Conservation (phyloP, 2,797 vertebrate species). For the Fringilla coelebs region DNA sequence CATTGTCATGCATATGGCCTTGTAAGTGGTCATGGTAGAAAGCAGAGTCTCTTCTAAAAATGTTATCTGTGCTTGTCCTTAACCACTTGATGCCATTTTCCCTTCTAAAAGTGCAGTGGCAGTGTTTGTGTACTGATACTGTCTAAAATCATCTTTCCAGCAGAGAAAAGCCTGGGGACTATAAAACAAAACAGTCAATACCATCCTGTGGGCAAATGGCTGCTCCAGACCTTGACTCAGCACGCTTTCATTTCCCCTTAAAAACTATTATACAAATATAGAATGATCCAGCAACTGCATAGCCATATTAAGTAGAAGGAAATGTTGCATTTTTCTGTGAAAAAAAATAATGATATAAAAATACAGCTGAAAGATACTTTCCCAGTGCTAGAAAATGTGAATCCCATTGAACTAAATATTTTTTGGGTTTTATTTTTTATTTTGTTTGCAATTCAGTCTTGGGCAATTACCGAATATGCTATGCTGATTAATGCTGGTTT, state of each 20-base stretch:
- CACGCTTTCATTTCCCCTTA: background rate
- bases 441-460: background rate
- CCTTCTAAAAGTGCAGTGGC: background rate
- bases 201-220: background rate
- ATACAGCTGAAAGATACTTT: background rate
- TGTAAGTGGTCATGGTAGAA: background rate
- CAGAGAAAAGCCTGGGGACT: background rate
- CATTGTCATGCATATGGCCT: background rate
- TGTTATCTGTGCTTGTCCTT: background rate
- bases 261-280: background rate
- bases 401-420: background rate
- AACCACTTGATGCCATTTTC: background rate
- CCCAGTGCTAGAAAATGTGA: background rate
- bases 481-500: background rate
- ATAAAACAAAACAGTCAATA: background rate
- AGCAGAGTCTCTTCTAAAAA: background rate
- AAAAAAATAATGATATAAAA: background rate
- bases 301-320: background rate
- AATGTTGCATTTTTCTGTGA: background rate
- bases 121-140: background rate
- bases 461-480: background rate
- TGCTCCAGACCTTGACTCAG: conserved; percentile 16
- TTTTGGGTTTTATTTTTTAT: background rate
- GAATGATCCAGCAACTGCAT: background rate
- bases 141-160: background rate